These are phyloP conservation scores for Antedon mediterranea DNA, from an alignment of 53 echinoderm and acorn worm genomes.

Conservation along the genomic window DNA sequence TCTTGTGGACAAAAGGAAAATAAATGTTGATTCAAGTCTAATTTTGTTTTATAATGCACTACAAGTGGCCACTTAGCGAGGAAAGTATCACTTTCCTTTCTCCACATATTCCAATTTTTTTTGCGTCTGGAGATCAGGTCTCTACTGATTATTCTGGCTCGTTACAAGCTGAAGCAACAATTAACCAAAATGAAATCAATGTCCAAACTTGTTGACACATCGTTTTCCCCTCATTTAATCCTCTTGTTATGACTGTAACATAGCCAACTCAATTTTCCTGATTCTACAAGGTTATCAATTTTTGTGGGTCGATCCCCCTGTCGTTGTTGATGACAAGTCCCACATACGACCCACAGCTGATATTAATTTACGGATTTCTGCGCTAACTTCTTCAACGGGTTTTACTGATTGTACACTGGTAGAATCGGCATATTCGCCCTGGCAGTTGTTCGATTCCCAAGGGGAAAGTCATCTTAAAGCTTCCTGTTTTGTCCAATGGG, in stretches of 20 bases:
- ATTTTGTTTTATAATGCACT: no score
- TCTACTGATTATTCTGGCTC: no score
- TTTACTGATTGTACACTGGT: not conserved
- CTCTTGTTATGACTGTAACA: not conserved
- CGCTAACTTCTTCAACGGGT: not conserved
- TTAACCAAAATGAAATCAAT: not conserved
- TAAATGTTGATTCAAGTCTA: no score
- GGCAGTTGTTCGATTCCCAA: not conserved
- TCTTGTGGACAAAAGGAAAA: no score
- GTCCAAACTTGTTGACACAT: not conserved
- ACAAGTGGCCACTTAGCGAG: no score
- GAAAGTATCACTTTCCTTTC: no score
- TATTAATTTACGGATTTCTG: not conserved
- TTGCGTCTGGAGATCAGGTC: no score
- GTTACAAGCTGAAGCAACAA: no score
- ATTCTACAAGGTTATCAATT: not conserved
- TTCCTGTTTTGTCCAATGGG: conserved; percentile 1
- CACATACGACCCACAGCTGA: not conserved
- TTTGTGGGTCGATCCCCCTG: not conserved
- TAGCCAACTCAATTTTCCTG: not conserved
- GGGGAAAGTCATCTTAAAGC: not conserved
- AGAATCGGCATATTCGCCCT: not conserved
- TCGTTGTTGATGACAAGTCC: not conserved
- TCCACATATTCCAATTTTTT: no score
- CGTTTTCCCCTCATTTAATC: not conserved